Conservation (phyloP, 2,797 vertebrate genomes). For the Ctenosaura bakeri region DNA sequence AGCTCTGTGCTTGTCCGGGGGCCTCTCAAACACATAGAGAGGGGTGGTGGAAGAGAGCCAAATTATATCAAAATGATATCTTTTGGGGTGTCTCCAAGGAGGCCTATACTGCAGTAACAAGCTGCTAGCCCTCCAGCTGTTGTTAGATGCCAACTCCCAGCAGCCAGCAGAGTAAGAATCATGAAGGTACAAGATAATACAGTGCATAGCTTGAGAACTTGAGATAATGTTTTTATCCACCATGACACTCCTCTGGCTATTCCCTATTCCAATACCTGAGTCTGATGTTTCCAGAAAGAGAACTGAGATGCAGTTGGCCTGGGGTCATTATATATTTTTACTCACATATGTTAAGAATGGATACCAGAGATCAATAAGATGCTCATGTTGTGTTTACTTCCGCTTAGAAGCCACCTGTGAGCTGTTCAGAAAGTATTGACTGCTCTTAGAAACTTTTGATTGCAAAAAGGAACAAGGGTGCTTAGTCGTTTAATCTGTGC, state of each 20-base stretch:
- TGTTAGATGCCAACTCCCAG: not conserved
- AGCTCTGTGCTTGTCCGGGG: no score
- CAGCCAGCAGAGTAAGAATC: not conserved
- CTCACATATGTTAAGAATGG: not conserved
- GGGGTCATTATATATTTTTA: not conserved
- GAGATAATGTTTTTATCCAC: not conserved
- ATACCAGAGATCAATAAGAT: no score
- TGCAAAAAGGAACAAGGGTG: not conserved
- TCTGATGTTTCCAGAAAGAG: not conserved
- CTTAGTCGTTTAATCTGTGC: not conserved
- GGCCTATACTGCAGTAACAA: no score
- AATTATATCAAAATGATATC: no score
- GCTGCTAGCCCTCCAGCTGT: not conserved
- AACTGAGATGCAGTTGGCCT: no score
- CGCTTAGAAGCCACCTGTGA: no score
- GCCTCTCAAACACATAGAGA: no score
- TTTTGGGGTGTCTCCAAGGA: no score
- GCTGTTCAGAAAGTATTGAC: not conserved
- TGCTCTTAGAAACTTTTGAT: not conserved
- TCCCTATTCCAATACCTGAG: not conserved
- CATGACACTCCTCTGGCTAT: not conserved
- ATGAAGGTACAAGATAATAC: not conserved
- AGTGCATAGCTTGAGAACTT: not conserved
- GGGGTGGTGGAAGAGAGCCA: no score
- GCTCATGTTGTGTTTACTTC: no score